Conservation (phyloP, 2,888 invertebrate species). For the Xestia sexstrigata region DNA sequence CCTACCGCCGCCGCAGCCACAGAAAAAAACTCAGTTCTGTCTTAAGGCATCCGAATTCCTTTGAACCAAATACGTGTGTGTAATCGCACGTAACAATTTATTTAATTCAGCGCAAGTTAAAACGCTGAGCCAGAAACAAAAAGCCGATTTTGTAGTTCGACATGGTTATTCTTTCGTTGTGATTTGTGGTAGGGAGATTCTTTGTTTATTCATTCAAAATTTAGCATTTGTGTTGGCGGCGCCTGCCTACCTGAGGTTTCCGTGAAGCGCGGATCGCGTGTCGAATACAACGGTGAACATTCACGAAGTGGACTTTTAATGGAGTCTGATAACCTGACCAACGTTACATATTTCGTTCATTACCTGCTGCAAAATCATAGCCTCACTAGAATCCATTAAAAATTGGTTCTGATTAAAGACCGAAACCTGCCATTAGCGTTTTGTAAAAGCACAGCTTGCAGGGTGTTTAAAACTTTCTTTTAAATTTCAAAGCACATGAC, state of each 20-base stretch:
- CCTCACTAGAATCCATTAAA: slow-evolving; percentile 55
- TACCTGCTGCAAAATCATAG: slow-evolving; percentile 63
- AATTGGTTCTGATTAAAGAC: slow-evolving; percentile 50
- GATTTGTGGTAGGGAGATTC: slow-evolving; percentile 63
- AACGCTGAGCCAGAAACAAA: slow-evolving; percentile 65
- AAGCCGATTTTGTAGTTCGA: slow-evolving; percentile 62
- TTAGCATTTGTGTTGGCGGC: slow-evolving; percentile 71
- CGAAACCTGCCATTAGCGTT: background rate
- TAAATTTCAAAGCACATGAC: slow-evolving; percentile 71
- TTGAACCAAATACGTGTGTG: slow-evolving; percentile 87
- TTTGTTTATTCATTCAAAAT: slow-evolving; percentile 72
- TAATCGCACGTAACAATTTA: slow-evolving; percentile 89
- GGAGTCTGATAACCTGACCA: slow-evolving; percentile 73
- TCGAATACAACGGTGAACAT: slow-evolving; percentile 78
- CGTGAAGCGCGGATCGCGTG: slow-evolving; percentile 86
- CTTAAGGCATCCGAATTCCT: slow-evolving; percentile 87
- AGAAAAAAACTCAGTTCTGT: slow-evolving; percentile 84
- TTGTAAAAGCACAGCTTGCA: slow-evolving; percentile 39
- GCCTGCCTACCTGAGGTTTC: slow-evolving; percentile 84
- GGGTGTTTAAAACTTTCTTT: slow-evolving; percentile 67
- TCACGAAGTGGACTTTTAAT: slow-evolving; percentile 77
- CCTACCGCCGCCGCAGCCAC: slow-evolving; percentile 86
- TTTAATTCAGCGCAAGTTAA: slow-evolving; percentile 81
- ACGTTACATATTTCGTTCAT: slow-evolving; percentile 69
- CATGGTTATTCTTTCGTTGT: slow-evolving; percentile 61